Evolutionary conservation across 2,113 vertebrate genomes (phyloP).

Genomic region (Sebastes schlegelii): DNA sequence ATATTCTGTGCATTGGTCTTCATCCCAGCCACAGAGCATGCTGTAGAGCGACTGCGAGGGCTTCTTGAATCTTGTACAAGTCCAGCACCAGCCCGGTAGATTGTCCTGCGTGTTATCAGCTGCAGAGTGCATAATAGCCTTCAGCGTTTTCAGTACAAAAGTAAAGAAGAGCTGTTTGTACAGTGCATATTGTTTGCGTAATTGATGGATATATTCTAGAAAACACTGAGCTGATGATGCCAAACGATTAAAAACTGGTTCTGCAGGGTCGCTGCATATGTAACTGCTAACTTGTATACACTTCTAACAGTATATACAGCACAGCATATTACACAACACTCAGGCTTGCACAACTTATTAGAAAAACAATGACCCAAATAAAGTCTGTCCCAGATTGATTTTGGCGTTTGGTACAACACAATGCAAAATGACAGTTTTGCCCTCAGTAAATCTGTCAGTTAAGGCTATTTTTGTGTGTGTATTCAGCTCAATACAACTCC

Average conservation of each 20-base stretch:
- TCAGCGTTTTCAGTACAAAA: constrained; percentile 26
- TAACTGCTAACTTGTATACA: constrained; percentile 26
- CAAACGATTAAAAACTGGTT: constrained; percentile 8
- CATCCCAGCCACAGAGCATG: constrained; percentile 18
- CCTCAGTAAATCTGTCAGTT: background rate
- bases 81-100: background rate
- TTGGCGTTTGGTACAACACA: background rate
- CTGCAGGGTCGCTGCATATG: background rate
- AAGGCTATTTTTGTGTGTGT: background rate
- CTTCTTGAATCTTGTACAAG: background rate
- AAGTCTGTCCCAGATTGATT: background rate
- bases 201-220: constrained; percentile 7
- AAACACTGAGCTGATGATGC: constrained; percentile 11
- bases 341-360: background rate
- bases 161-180: constrained; percentile 1
- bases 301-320: background rate
- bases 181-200: background rate
- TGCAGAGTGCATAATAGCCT: background rate
- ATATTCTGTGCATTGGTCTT: constrained; percentile 24
- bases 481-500: background rate
- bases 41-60: background rate
- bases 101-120: background rate
- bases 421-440: background rate
- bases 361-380: background rate
- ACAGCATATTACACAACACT: constrained; percentile 11